Percentiles rank a stretch among this genome's conserved stretches.
These are phyloP conservation scores for Cosmia pyralina DNA, from an alignment of 2,888 invertebrate genomes.

Conservation along the genomic window DNA sequence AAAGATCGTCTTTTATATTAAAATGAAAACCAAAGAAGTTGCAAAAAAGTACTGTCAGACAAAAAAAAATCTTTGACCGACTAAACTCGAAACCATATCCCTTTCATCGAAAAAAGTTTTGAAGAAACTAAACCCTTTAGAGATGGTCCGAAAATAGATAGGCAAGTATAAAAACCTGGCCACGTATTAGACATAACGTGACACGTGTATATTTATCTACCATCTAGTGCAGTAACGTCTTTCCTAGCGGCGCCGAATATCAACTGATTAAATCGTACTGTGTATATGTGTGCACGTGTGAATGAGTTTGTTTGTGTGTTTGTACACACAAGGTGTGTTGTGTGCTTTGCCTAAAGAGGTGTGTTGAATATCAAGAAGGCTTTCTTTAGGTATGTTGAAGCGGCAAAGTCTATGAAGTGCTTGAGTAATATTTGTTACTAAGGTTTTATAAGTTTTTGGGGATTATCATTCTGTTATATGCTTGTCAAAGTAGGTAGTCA, in stretches of 20 bases:
- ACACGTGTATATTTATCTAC: slow-evolving; percentile 84
- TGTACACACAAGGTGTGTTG: slow-evolving; percentile 33
- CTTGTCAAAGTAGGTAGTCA: too few relatives aligned
- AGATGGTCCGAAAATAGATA: slow-evolving; percentile 65
- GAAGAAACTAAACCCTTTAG: slow-evolving; percentile 61
- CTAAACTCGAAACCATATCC: slow-evolving; percentile 23
- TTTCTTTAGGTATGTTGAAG: slow-evolving; percentile 19
- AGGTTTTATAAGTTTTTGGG: neutral
- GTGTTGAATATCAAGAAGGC: slow-evolving; percentile 48
- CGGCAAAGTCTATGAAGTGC: slow-evolving; percentile 11
- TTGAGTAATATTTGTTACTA: neutral
- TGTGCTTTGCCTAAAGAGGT: slow-evolving; percentile 41
- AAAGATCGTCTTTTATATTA: slow-evolving; percentile 2
- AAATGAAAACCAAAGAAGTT: slow-evolving; percentile 1
- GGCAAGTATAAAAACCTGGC: slow-evolving; percentile 68
- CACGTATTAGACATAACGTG: slow-evolving; percentile 83
- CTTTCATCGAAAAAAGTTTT: slow-evolving; percentile 41
- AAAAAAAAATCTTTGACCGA: slow-evolving; percentile 32
- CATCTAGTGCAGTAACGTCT: slow-evolving; percentile 82
- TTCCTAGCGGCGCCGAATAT: slow-evolving; percentile 84
- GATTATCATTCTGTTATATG: neutral
- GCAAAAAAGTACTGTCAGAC: slow-evolving; percentile 36
- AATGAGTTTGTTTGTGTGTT: slow-evolving; percentile 62
- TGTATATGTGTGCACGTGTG: slow-evolving; percentile 62
- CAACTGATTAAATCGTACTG: slow-evolving; percentile 70